Base-by-base conservation (phyloP, 2,113 vertebrate species). In the Ceratotherium simum region DNA sequence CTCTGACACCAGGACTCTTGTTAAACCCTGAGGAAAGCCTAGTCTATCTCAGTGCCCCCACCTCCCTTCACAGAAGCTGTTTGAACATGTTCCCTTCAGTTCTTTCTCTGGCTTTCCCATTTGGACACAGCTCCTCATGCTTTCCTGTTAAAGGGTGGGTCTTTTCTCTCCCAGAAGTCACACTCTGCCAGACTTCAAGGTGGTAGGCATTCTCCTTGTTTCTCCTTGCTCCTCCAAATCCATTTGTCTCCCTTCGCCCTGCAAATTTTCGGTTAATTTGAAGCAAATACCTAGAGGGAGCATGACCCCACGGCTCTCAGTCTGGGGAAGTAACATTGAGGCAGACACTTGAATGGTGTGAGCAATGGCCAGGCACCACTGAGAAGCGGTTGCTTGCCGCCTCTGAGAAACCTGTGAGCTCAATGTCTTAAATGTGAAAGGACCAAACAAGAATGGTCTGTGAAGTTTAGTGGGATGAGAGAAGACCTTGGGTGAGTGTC, bases 401-500 rank as follows among this genome's bases (percentile, higher is more conserved):
- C 29, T 42, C 16, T 46, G 39, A 65, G 51, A 17, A 13, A 21
- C 81, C 27, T 7, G 27, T 46, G 51, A 60, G 27, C 5, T 13
- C 1, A 58, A 10, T 12, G 20, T n/a, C 27, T 12, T 42, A 58
- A 6, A 42, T 46, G 36, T n/a, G 21, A 60, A 27, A 60, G 18
- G 6, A 23, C 2, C 39, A 39, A 83, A 5, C 17, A 46, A 83
- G 39, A 83, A 65, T 48, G 3, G 31, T 8, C 20, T 56, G 56
- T 51, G 13, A 65, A 65, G 29, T 46, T 20, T 11, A 21, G 11
- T 46, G 33, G 33, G 31, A 18, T 18, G 42, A 46, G 36, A 62
- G 39, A 48, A 10, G 39, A 6, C 25, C 12, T 20, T 13, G 6
- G 18, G 11, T 8, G 31, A 8, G 2, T 23, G 3, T 5, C 18